Evolutionary conservation across 2,888 invertebrate genomes (phyloP).

Genomic region (Gibbula magus): DNA sequence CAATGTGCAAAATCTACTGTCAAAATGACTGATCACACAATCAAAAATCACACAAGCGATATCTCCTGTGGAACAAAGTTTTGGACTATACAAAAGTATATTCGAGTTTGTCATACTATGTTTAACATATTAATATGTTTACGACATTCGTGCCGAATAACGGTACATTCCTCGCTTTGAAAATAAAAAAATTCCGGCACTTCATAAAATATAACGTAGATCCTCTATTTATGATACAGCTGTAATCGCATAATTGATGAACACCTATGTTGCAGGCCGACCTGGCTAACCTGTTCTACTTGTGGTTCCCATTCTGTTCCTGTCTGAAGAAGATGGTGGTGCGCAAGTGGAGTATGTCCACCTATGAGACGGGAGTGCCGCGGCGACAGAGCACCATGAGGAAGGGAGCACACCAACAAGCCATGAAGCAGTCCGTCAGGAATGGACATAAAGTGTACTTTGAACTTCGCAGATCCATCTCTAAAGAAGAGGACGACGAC

Average conservation of each 20-base stretch:
- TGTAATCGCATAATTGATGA: background rate
- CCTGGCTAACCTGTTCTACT: slow-evolving; percentile 57
- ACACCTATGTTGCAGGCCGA: slow-evolving; percentile 55
- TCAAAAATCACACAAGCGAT: too few relatives aligned
- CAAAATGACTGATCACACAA: too few relatives aligned
- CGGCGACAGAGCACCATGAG: slow-evolving; percentile 50
- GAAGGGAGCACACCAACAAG: slow-evolving; percentile 10
- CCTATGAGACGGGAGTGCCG: slow-evolving; percentile 56
- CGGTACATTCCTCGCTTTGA: too few relatives aligned
- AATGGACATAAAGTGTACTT: slow-evolving; percentile 29
- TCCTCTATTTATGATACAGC: background rate
- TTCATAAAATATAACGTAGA: too few relatives aligned
- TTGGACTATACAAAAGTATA: too few relatives aligned
- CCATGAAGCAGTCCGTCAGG: slow-evolving; percentile 14
- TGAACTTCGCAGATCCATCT: slow-evolving; percentile 22
- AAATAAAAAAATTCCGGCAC: too few relatives aligned
- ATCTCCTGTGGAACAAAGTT: too few relatives aligned
- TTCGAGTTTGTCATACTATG: too few relatives aligned
- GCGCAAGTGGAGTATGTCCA: slow-evolving; percentile 58
- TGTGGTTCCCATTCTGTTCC: slow-evolving; percentile 66
- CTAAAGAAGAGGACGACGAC: slow-evolving; percentile 25
- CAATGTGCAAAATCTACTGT: too few relatives aligned
- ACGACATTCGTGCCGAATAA: too few relatives aligned
- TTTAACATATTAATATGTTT: too few relatives aligned
- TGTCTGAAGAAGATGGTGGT: slow-evolving; percentile 60